Evolutionary conservation across 2,797 vertebrate species (phyloP).

Genomic region (Discoglossus pictus): DNA sequence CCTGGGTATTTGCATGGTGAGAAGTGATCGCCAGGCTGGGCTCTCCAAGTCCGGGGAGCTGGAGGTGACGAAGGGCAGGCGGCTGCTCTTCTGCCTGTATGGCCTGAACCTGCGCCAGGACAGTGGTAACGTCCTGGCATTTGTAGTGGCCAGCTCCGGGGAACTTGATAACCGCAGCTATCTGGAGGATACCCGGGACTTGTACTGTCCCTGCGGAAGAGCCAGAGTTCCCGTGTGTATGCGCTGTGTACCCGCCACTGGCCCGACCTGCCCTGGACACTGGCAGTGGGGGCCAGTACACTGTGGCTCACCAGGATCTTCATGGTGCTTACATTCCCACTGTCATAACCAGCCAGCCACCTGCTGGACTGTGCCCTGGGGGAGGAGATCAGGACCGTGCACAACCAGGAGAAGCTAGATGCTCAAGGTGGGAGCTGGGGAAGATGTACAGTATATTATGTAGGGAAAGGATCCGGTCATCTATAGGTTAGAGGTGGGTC

Average conservation of each 20-base stretch:
- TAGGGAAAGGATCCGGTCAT: too few species aligned
- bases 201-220: constrained; percentile 87
- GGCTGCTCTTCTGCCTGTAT: constrained; percentile 81
- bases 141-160: constrained; percentile 70
- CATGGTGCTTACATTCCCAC: constrained; percentile 90
- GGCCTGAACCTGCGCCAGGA: constrained; percentile 74
- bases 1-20: constrained; percentile 84
- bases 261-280: too few species aligned
- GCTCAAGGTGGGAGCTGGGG: constrained; percentile 77
- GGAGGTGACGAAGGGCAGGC: constrained; percentile 85
- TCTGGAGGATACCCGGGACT: constrained; percentile 74
- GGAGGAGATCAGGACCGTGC: constrained; percentile 95
- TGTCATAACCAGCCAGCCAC: constrained; percentile 92
- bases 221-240: constrained; percentile 79
- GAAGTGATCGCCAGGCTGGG: constrained; percentile 71
- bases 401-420: constrained; percentile 97
- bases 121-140: constrained; percentile 72
- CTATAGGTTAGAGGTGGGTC: too few species aligned
- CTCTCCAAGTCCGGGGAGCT: constrained; percentile 71
- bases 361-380: constrained; percentile 87
- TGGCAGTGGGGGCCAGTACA: constrained; percentile 94
- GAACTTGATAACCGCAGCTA: constrained; percentile 70
- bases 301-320: constrained; percentile 89
- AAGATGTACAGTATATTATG: too few species aligned
- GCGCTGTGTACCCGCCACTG: constrained; percentile 92